phyloP scores from a whole-genome alignment of 2,888 invertebrate genomes.

The Lamellibrachia columna region DNA sequence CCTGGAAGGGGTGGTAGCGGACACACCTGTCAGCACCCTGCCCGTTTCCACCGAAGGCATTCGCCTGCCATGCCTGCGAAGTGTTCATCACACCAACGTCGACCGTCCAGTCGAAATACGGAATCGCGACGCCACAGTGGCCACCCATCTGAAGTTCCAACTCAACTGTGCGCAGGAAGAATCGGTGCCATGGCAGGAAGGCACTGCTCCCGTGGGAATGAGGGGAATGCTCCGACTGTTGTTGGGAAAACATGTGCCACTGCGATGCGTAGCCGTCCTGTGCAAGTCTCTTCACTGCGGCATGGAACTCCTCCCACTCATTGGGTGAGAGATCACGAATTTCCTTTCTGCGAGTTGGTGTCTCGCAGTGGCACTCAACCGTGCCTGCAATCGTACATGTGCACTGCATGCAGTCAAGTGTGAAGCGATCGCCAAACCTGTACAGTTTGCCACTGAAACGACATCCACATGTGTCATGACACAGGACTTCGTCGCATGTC shows the following conservation, averaged over 20 bases:
- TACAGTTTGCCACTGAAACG: conserved; percentile 51
- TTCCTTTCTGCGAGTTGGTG: conserved; percentile 52
- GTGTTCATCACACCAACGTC: conserved; percentile 55
- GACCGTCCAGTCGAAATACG: conserved; percentile 64
- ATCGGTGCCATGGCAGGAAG: conserved; percentile 62
- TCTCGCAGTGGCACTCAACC: conserved; percentile 32
- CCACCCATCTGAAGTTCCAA: conserved; percentile 53
- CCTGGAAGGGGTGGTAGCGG: conserved; percentile 59
- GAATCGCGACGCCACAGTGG: conserved; percentile 57
- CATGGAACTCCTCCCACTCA: conserved; percentile 55
- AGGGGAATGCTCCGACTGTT: conserved; percentile 45
- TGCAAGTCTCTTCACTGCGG: conserved; percentile 50
- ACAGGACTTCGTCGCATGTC: conserved; percentile 53
- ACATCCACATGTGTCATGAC: conserved; percentile 57
- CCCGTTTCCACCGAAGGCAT: conserved; percentile 61
- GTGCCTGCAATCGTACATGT: neutral
- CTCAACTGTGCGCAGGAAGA: conserved; percentile 56
- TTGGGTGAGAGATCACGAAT: conserved; percentile 55
- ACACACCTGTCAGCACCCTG: conserved; percentile 52
- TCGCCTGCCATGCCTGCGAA: conserved; percentile 58
- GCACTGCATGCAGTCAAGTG: conserved; percentile 18
- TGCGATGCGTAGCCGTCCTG: conserved; percentile 49
- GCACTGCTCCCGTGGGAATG: conserved; percentile 53
- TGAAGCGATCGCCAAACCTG: conserved; percentile 23
- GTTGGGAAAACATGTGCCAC: conserved; percentile 56